phyloP scores from a whole-genome alignment of 2,797 vertebrate genomes.

The Lepus oiostolus region DNA sequence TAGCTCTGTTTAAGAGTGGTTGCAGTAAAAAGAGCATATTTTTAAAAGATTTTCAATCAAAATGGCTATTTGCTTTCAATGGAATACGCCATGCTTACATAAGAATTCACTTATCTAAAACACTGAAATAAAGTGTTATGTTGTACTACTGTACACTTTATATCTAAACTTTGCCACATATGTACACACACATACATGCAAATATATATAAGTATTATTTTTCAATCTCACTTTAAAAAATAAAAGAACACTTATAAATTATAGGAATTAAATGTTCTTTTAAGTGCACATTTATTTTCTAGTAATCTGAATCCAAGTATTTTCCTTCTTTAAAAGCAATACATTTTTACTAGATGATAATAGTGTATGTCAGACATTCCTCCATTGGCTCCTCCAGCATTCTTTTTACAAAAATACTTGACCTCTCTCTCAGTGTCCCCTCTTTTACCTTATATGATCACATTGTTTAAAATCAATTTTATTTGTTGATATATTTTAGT shows the following conservation, averaged over 20 bases:
- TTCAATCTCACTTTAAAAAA: constrained; percentile 33
- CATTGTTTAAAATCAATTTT: constrained; percentile 23
- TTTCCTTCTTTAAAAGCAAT: constrained; percentile 43
- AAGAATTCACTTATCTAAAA: constrained; percentile 33
- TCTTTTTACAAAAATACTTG: constrained; percentile 23
- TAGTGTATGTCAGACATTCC: background rate
- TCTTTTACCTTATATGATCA: background rate
- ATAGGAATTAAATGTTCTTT: constrained; percentile 23
- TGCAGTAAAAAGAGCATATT: background rate
- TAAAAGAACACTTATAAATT: constrained; percentile 23
- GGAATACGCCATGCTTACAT: background rate
- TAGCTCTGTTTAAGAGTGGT: background rate
- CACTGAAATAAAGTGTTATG: background rate
- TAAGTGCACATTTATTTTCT: constrained; percentile 53
- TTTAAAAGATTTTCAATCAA: constrained; percentile 30
- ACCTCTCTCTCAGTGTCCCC: background rate
- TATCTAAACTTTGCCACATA: background rate
- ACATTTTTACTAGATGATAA: constrained; percentile 26
- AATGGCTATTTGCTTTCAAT: background rate
- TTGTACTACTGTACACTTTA: background rate
- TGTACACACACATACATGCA: background rate
- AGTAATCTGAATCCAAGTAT: background rate
- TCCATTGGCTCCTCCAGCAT: background rate
- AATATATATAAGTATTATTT: background rate
- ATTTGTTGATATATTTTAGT: background rate